Evolutionary conservation across 2,113 vertebrate genomes (phyloP), one percentile per base, ranked within the genome.

Genomic region (Alectura lathami): DNA sequence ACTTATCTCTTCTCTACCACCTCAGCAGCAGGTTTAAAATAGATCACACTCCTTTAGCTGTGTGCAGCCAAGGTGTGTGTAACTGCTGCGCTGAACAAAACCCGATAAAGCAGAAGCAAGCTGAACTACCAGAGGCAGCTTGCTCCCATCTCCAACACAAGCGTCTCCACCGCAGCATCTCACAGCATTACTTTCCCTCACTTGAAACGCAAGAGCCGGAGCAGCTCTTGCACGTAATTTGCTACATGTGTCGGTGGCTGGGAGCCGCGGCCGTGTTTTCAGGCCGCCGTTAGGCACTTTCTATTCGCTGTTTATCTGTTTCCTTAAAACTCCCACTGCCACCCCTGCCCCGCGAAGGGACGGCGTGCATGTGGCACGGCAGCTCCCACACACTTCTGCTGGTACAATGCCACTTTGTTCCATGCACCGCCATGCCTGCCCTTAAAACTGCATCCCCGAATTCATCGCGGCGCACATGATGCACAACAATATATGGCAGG

Each of bases 11-110:
- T 56, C 88, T 95, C 96, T 91, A 94, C 96, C 95, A 97, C 96
- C 95, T 98, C 97, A 93, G 86, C 64, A 91, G 92, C 96, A 96
- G 95, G 88, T 97, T 98, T 97, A 96, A 98, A 98, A 98, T 96
- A 98, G 97, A 96, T 45, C 80, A 40, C 1, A 23, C 77, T 83
- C 89, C 92, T 92, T 93, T 83, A 78, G 95, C 93, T 97, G 90
- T 92, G 96, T 96, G 97, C 91, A 89, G 96, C 93, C 95, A 93
- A 97, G 97, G 97, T 98, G 98, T 72, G 68, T 64, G 83, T 62
- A 96, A 90, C 86, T 66, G 83, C 62, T 53, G 93, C 93, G 75
- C 84, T 69, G 82, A 93, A 64, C 86, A 83, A 92, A 96, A 90
- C 89, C 45, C 43, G 80, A 88, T 83, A 92, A 93, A 95, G 68